These are phyloP conservation scores for Hemithea aestivaria DNA, from an alignment of 2,888 invertebrate species.

Conservation along the genomic window DNA sequence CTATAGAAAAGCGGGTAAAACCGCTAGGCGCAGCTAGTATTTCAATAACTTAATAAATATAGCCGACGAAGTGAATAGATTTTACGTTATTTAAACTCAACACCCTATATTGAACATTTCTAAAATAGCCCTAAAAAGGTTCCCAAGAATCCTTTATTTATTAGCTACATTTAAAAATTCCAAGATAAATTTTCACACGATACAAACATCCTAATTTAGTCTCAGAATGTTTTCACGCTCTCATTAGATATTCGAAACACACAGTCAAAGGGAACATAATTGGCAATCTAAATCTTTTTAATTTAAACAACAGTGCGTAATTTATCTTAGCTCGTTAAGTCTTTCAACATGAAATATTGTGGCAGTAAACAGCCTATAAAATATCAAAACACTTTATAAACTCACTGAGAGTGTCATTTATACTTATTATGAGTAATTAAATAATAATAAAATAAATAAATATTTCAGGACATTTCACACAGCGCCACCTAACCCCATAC, in stretches of 20 bases:
- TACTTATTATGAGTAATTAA: conserved; percentile 9
- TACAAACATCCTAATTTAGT: conserved; percentile 1
- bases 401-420: conserved; percentile 22
- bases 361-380: conserved; percentile 26
- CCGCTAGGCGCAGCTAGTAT: too few species aligned
- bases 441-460: too few species aligned
- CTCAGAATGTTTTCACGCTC: conserved; percentile 3
- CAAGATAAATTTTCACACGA: conserved; percentile 5
- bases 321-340: conserved; percentile 25
- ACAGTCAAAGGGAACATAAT: conserved; percentile 24
- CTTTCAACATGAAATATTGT: conserved; percentile 26
- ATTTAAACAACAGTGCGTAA: conserved; percentile 24
- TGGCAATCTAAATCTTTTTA: conserved; percentile 28
- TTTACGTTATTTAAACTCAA: too few species aligned
- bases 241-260: conserved; percentile 19
- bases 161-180: too few species aligned
- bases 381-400: conserved; percentile 26
- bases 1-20: too few species aligned
- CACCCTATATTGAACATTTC: too few species aligned
- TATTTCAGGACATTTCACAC: too few species aligned
- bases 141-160: too few species aligned
- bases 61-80: too few species aligned
- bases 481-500: too few species aligned
- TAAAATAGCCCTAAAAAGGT: too few species aligned
- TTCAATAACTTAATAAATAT: too few species aligned